Evolutionary conservation across 64 coral and sea anemone genomes (phyloP).

Genomic region (Dendrophyllia cribrosa): DNA sequence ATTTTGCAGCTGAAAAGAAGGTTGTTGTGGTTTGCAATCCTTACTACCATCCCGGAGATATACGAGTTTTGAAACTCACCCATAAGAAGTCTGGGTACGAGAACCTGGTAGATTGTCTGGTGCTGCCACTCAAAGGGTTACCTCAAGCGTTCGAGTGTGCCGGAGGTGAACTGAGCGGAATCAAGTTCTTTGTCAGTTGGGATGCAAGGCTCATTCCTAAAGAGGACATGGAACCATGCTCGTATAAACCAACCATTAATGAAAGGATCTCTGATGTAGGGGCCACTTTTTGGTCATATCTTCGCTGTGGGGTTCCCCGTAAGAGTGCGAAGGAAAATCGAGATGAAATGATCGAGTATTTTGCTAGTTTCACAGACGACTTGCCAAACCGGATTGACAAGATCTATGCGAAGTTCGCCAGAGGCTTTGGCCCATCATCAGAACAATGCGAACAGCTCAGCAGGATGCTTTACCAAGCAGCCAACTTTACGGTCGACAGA

Average conservation of each 20-base stretch:
- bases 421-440: neutral
- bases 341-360: constrained; percentile 39
- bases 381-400: constrained; percentile 4
- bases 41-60: constrained; percentile 77
- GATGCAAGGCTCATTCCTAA: constrained; percentile 70
- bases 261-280: neutral
- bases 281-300: neutral
- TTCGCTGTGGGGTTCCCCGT: neutral
- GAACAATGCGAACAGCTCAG: constrained; percentile 36
- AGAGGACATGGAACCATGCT: neutral
- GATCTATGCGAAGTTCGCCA: constrained; percentile 28
- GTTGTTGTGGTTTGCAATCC: constrained; percentile 70
- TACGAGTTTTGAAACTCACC: constrained; percentile 59
- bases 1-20: constrained; percentile 37
- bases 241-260: constrained; percentile 39
- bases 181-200: constrained; percentile 87
- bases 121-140: constrained; percentile 63
- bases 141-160: constrained; percentile 37
- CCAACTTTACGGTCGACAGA: neutral
- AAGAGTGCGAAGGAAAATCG: neutral
- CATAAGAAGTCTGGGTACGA: constrained; percentile 11
- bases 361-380: constrained; percentile 22
- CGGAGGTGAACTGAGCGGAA: constrained; percentile 61
- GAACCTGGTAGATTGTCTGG: constrained; percentile 72
- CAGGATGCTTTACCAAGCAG: constrained; percentile 7